Evolutionary conservation across 2,888 invertebrate species (phyloP), one percentile per base, ranked within the genome.

Genomic region (Drosophila mercatorum): DNA sequence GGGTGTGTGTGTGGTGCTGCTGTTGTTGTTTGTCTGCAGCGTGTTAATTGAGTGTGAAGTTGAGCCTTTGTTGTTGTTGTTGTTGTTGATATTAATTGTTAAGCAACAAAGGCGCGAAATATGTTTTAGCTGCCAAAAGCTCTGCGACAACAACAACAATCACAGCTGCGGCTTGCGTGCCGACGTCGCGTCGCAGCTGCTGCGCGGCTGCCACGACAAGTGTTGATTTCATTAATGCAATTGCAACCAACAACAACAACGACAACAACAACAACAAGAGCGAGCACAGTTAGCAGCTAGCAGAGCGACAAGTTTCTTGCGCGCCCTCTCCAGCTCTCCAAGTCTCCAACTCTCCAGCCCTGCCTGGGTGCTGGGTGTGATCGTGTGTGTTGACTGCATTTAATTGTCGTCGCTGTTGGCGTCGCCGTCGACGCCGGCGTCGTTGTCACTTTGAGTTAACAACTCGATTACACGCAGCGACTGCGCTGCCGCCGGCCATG

Each of bases 391-490:
- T 83, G 80, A 78, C 84, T 88, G 85, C 83, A 88, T 83, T 88
- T 86, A 86, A 83, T 85, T 85, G 88, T 85, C 74, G 75, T 64
- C 71, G 60, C 51, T 52, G 70, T 68, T 56, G 62, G 14, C 22
- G 75, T 44, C 34, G 55, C 40, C 38, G 66, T 41, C 47, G 56
- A n/a, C 43, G 58, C 46, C 47, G 56, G 2, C 44, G 44, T 57
- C 57, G 82, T 82, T 89, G 89, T 89, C 89, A 88, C 81, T 81
- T 82, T 80, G 88, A 87, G 79, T 83, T 88, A 90, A 91, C 91
- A 90, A 91, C 89, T 89, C 90, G 90, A 90, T 90, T 91, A 91
- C 88, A 89, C 78, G 81, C 73, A 67, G 80, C 86, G 75, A 75
- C 84, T 75, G 84, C 75, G 65, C 71, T 78, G 84, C 85, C 80